phyloP scores from a whole-genome alignment of 2,797 vertebrate species.

The Cossypha niveicapilla region DNA sequence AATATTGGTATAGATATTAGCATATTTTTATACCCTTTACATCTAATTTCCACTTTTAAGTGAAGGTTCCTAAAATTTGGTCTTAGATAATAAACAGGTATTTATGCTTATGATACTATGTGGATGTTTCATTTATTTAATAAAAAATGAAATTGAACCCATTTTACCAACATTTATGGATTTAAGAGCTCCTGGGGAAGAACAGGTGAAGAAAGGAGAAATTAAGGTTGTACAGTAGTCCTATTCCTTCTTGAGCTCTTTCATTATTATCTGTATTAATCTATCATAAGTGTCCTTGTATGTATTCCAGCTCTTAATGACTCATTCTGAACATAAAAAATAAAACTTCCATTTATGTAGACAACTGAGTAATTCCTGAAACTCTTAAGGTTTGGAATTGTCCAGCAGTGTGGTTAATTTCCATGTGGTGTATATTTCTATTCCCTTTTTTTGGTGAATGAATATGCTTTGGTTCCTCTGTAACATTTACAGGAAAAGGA shows the following conservation, averaged over 20 bases:
- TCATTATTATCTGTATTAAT: background rate
- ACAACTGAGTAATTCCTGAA: constrained; percentile 33
- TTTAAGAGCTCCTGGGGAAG: background rate
- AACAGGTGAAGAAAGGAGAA: background rate
- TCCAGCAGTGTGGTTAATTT: constrained; percentile 23
- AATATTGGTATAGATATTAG: background rate
- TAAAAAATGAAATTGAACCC: background rate
- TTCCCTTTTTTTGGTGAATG: constrained; percentile 31
- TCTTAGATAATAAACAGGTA: background rate
- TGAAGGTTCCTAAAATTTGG: background rate
- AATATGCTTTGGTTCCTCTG: constrained; percentile 32
- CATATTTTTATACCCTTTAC: background rate
- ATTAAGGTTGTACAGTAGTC: background rate
- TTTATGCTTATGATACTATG: background rate
- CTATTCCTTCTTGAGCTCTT: background rate
- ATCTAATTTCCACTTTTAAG: background rate
- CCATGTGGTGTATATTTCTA: constrained; percentile 38
- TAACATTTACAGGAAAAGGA: constrained; percentile 69
- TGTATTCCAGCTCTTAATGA: background rate
- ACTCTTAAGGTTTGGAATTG: constrained; percentile 40
- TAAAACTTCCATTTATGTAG: background rate
- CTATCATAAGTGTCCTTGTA: background rate
- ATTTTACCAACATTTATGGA: background rate
- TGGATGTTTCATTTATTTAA: background rate
- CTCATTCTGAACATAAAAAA: background rate